Evolutionary conservation across 2,113 vertebrate genomes (phyloP).

Genomic region (Rhineura floridana): DNA sequence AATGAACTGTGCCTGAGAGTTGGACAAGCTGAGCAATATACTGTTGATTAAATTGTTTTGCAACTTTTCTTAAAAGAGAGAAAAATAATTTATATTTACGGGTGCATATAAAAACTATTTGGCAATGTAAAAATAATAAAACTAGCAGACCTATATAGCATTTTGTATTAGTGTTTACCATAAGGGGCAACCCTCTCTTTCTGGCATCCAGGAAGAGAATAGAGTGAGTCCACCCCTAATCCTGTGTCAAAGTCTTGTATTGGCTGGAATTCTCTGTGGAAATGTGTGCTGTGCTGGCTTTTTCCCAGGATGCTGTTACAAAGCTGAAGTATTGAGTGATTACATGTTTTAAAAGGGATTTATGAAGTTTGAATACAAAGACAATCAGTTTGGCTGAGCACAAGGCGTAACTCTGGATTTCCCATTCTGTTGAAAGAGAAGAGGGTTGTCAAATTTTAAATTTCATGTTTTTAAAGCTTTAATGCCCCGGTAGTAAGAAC

Average conservation of each 20-base stretch:
- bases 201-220: constrained; percentile 76
- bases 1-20: constrained; percentile 48
- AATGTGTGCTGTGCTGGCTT: constrained; percentile 17
- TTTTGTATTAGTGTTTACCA: constrained; percentile 46
- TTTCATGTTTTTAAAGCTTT: not conserved
- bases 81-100: constrained; percentile 45
- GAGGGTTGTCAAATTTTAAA: not conserved
- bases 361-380: constrained; percentile 25
- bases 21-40: constrained; percentile 26
- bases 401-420: not conserved
- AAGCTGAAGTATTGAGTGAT: not conserved
- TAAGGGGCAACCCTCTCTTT: constrained; percentile 60
- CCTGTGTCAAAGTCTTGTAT: not conserved
- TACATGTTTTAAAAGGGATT: not conserved
- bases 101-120: constrained; percentile 57
- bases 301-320: constrained; percentile 33
- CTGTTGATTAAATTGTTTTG: constrained; percentile 34
- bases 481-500: not conserved
- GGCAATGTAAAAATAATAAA: constrained; percentile 34
- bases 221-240: too few relatives aligned
- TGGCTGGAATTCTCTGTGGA: not conserved
- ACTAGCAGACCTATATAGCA: constrained; percentile 33
- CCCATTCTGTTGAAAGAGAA: rapidly evolving
- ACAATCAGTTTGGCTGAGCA: not conserved
- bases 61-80: constrained; percentile 43